Percentiles rank a stretch among this genome's conserved stretches.
Conservation (phyloP, 2,888 invertebrate species). For the Drosophila maculinotata region DNA sequence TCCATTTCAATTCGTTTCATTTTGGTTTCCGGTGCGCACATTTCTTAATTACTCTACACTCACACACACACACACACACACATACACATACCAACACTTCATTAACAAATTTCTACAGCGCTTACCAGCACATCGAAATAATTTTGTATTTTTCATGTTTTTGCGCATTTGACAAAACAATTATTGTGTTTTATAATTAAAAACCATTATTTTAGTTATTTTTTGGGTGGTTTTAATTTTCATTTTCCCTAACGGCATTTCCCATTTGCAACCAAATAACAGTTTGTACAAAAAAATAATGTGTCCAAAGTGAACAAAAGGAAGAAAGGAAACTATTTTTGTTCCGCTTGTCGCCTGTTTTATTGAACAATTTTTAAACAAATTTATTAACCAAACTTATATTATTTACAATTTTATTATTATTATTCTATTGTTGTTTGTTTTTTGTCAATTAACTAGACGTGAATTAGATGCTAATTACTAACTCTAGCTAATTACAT, state of each 20-base stretch:
- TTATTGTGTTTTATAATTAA: conserved; percentile 24
- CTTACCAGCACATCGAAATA: conserved; percentile 7
- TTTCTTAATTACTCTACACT: conserved; percentile 30
- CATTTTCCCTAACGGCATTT: conserved; percentile 20
- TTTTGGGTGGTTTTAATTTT: conserved; percentile 13
- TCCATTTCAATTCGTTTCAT: conserved; percentile 17
- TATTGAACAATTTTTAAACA: conserved; percentile 56
- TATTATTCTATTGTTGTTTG: conserved; percentile 32
- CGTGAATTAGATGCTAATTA: conserved; percentile 51
- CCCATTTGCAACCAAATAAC: conserved; percentile 40
- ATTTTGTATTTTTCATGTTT: conserved; percentile 7
- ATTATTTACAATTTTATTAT: conserved; percentile 32
- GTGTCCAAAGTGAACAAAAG: conserved; percentile 33
- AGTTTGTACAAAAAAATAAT: conserved; percentile 34
- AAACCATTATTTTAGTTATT: conserved; percentile 1
- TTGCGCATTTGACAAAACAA: conserved; percentile 27
- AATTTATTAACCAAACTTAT: conserved; percentile 29
- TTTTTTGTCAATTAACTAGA: conserved; percentile 51
- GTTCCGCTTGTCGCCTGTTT: conserved; percentile 86
- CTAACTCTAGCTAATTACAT: conserved; percentile 70
- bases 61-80: neutral
- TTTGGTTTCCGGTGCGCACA: conserved; percentile 30
- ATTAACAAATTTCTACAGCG: conserved; percentile 22
- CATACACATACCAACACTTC: conserved; percentile 17
- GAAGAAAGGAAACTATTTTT: conserved; percentile 82